These are phyloP conservation scores for Callopanchax toddi DNA, from an alignment of 2,113 vertebrate species.

Conservation along the genomic window DNA sequence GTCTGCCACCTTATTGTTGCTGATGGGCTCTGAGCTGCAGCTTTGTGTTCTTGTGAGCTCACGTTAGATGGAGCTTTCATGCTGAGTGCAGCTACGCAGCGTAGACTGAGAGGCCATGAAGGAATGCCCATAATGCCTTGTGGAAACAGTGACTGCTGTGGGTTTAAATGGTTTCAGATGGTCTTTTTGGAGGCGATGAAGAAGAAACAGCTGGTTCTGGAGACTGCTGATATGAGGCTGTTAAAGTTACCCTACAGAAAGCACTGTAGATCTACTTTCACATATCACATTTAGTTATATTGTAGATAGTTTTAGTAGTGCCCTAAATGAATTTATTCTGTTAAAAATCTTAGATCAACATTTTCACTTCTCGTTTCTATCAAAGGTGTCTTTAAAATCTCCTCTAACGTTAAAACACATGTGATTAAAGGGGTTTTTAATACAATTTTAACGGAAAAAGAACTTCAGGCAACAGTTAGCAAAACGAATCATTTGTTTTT, in stretches of 20 bases:
- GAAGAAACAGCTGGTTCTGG: slow-evolving; percentile 78
- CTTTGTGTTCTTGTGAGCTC: slow-evolving; percentile 75
- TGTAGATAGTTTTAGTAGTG: slow-evolving; percentile 31
- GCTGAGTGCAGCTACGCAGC: slow-evolving; percentile 64
- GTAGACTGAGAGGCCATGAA: slow-evolving; percentile 69
- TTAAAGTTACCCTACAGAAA: slow-evolving; percentile 56
- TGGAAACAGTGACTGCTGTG: slow-evolving; percentile 84
- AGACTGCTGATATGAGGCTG: slow-evolving; percentile 70
- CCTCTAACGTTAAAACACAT: no score
- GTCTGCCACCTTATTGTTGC: slow-evolving; percentile 48
- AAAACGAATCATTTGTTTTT: no score
- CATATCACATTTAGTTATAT: slow-evolving; percentile 50
- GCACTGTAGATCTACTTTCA: no score
- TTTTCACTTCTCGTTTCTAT: no score
- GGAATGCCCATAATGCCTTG: slow-evolving; percentile 79
- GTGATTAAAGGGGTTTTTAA: no score
- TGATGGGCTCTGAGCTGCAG: slow-evolving; percentile 62
- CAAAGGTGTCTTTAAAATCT: no score
- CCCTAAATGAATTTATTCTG: no score
- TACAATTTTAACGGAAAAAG: no score
- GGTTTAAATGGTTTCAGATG: slow-evolving; percentile 84
- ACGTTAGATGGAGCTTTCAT: slow-evolving; percentile 68
- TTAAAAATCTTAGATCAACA: no score
- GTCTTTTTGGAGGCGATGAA: slow-evolving; percentile 68
- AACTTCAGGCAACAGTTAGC: no score